These are phyloP conservation scores for Mustela lutreola DNA, from an alignment of 2,113 vertebrate genomes.

Conservation along the genomic window DNA sequence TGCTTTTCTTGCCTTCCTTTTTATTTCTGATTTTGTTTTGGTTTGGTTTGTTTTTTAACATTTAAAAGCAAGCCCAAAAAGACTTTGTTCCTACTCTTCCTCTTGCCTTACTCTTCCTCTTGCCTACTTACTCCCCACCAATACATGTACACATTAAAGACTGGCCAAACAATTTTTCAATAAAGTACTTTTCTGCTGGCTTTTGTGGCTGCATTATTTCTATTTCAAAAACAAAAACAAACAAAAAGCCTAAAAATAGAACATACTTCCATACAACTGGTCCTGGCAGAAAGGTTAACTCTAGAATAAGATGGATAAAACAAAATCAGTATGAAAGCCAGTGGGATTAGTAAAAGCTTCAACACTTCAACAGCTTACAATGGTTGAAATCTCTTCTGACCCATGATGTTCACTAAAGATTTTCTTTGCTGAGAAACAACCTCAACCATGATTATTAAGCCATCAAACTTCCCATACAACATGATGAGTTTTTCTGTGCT, in stretches of 20 bases:
- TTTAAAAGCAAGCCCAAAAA: background rate
- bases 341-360: constrained; percentile 51
- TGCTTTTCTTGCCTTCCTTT: constrained; percentile 19
- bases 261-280: background rate
- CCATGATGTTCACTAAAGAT: constrained; percentile 40
- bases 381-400: constrained; percentile 21
- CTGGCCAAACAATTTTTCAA: background rate
- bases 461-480: background rate
- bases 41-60: background rate
- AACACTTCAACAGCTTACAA: background rate
- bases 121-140: background rate
- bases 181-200: background rate
- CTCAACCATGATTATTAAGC: background rate
- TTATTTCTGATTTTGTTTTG: background rate
- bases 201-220: constrained; percentile 44
- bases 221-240: constrained; percentile 33
- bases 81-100: background rate
- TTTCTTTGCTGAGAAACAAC: constrained; percentile 24
- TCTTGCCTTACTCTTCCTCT: background rate
- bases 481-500: background rate
- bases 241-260: constrained; percentile 44
- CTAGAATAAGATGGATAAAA: constrained; percentile 55
- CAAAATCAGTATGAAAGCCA: constrained; percentile 51
- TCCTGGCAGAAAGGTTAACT: background rate
- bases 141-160: background rate